Percentiles rank a stretch among this genome's conserved stretches.
phyloP scores from a whole-genome alignment of 2,797 vertebrate species.

The Pseudotriccus pelzelni region DNA sequence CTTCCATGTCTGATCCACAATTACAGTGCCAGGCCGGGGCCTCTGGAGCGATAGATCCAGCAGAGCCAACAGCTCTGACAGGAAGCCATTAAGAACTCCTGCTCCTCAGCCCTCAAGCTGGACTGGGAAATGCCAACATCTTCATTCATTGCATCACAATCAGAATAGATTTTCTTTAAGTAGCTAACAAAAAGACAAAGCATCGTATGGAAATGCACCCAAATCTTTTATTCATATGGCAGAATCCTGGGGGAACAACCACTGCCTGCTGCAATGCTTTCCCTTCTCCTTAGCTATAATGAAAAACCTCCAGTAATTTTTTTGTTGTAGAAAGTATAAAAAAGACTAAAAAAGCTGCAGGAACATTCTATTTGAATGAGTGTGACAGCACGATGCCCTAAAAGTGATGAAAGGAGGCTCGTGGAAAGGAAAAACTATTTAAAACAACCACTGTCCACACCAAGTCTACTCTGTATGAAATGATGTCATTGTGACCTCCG shows the following conservation, averaged over 20 bases:
- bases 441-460: not conserved
- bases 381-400: not conserved
- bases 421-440: not conserved
- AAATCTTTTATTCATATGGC: not conserved
- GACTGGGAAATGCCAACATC: slow-evolving; percentile 14
- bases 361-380: not conserved
- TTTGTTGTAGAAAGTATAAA: not conserved
- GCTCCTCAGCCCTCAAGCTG: not conserved
- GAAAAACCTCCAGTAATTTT: not conserved
- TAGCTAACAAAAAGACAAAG: not conserved
- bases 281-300: not conserved
- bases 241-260: not conserved
- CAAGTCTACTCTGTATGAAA: not conserved
- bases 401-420: not conserved
- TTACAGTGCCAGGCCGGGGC: not conserved
- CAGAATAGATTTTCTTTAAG: not conserved
- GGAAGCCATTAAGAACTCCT: not conserved
- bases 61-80: not conserved
- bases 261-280: not conserved
- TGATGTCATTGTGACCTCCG: not conserved
- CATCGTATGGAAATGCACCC: not conserved
- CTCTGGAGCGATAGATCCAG: not conserved
- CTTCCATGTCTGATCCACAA: not conserved
- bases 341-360: not conserved
- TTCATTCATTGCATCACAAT: not conserved